phyloP scores from a whole-genome alignment of 2,797 vertebrate species.

The Sandelia bainsii region DNA sequence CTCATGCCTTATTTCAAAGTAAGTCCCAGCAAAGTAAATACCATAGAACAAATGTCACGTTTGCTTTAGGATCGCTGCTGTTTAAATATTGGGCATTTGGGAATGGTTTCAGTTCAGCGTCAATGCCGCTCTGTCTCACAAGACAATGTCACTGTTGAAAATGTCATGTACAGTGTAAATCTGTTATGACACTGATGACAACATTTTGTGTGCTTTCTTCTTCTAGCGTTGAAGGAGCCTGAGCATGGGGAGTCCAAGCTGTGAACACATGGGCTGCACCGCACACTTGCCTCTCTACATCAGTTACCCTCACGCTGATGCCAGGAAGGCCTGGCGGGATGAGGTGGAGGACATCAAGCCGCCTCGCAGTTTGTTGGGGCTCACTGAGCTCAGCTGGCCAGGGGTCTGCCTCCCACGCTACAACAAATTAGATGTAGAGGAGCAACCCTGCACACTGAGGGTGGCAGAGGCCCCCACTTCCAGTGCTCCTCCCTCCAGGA shows the following conservation, averaged over 20 bases:
- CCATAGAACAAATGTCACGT: slow-evolving; percentile 55
- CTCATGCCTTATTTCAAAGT: slow-evolving; percentile 44
- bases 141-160: slow-evolving; percentile 8
- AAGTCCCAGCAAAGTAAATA: slow-evolving; percentile 66
- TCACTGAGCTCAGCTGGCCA: slow-evolving; percentile 84
- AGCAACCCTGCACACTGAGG: slow-evolving; percentile 83
- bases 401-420: slow-evolving; percentile 88
- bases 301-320: slow-evolving; percentile 75
- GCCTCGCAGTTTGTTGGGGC: slow-evolving; percentile 55
- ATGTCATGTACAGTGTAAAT: slow-evolving; percentile 27
- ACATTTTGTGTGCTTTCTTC: slow-evolving; percentile 4
- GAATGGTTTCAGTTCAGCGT: slow-evolving; percentile 37
- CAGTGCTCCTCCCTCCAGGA: slow-evolving; percentile 24
- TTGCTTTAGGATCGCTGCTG: slow-evolving; percentile 63
- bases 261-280: slow-evolving; percentile 70
- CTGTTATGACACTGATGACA: slow-evolving; percentile 3
- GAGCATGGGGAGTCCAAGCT: slow-evolving; percentile 89
- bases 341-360: slow-evolving; percentile 81
- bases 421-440: slow-evolving; percentile 85
- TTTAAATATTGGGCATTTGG: slow-evolving; percentile 63
- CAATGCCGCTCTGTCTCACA: slow-evolving; percentile 27
- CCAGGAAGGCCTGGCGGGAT: slow-evolving; percentile 76
- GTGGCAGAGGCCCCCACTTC: slow-evolving; percentile 62
- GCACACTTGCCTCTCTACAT: slow-evolving; percentile 60
- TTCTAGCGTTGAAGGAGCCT: slow-evolving; percentile 24